phyloP scores from a whole-genome alignment of 2,888 invertebrate species.

The Clitarchus hookeri region DNA sequence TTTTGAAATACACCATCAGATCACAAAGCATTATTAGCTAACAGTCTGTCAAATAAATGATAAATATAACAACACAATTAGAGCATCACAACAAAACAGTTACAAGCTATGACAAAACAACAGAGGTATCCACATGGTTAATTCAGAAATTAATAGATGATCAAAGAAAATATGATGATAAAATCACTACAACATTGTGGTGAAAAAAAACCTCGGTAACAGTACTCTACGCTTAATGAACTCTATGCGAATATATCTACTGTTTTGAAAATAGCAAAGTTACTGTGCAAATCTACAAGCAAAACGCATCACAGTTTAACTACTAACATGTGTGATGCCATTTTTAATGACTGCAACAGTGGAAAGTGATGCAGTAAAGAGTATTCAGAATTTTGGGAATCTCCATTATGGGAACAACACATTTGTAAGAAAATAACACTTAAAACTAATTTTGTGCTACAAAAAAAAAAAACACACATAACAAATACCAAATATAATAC shows the following conservation, averaged over 20 bases:
- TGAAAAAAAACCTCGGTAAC: no score
- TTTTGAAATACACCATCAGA: neutral
- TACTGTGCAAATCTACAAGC: constrained; percentile 4
- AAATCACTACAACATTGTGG: no score
- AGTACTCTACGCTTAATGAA: no score
- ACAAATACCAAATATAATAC: neutral
- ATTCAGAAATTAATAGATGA: neutral
- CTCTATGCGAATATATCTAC: neutral
- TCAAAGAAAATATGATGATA: neutral
- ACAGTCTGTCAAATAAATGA: neutral
- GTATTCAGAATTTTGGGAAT: neutral
- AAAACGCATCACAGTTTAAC: neutral
- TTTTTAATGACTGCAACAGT: neutral
- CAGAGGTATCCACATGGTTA: neutral
- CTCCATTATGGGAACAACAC: neutral
- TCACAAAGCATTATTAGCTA: neutral
- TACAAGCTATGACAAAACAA: neutral
- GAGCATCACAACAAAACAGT: neutral
- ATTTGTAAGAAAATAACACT: neutral
- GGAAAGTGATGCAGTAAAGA: neutral
- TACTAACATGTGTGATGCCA: neutral
- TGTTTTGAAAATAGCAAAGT: neutral
- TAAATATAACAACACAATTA: neutral
- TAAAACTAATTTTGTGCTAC: neutral
- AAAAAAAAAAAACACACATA: neutral